These are phyloP conservation scores for Watsonalla binaria DNA, from an alignment of 2,888 invertebrate genomes.

Conservation along the genomic window DNA sequence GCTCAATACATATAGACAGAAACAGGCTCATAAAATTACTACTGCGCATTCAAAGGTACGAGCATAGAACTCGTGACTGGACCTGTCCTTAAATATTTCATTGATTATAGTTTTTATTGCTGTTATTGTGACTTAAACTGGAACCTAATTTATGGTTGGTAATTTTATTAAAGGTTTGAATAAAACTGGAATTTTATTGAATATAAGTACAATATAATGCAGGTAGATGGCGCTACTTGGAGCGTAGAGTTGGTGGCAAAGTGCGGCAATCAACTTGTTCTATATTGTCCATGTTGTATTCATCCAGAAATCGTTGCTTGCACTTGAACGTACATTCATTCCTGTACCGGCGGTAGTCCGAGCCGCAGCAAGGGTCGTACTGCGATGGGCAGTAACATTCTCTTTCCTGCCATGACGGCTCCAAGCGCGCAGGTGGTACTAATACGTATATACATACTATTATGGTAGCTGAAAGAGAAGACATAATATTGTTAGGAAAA, in stretches of 20 bases:
- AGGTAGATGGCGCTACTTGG: neutral
- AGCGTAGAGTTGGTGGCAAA: constrained; percentile 11
- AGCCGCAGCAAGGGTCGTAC: constrained; percentile 39
- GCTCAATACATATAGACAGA: too few relatives aligned
- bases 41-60: too few relatives aligned
- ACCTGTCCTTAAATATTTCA: too few relatives aligned
- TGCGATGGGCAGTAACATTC: constrained; percentile 34
- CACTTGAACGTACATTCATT: constrained; percentile 38
- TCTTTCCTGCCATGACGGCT: constrained; percentile 19
- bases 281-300: constrained; percentile 14
- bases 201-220: neutral
- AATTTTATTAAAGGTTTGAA: constrained; percentile 1
- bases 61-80: too few relatives aligned
- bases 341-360: constrained; percentile 26
- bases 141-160: neutral
- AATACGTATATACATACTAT: constrained; percentile 8
- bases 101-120: too few relatives aligned
- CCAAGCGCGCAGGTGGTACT: neutral
- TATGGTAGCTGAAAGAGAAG: constrained; percentile 21
- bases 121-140: neutral
- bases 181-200: neutral
- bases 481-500: neutral
- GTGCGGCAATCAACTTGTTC: constrained; percentile 21
- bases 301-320: constrained; percentile 18
- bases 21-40: too few relatives aligned